Evolutionary conservation across 2,888 invertebrate species (phyloP).

Genomic region (Conistra vaccinii): DNA sequence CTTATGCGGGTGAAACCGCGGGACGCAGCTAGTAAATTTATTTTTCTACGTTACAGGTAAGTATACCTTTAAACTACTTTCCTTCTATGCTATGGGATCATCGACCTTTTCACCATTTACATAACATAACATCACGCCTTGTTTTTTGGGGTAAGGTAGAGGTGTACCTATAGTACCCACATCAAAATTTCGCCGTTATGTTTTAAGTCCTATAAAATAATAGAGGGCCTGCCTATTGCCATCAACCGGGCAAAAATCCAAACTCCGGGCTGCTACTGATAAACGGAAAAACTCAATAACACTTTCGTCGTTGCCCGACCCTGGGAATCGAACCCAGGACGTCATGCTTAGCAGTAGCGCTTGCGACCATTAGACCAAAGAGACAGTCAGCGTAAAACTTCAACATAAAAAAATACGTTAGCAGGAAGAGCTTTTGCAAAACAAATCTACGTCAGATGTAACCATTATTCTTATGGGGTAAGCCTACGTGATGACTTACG

Average conservation of each 20-base stretch:
- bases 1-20: too few species aligned
- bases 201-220: too few species aligned
- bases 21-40: too few species aligned
- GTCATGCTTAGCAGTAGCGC: too few species aligned
- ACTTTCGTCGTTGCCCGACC: background rate
- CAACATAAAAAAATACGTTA: constrained; percentile 1
- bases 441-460: constrained; percentile 1
- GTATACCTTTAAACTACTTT: background rate
- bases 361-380: background rate
- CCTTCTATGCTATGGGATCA: background rate
- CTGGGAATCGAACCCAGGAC: background rate
- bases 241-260: too few species aligned
- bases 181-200: too few species aligned
- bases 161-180: too few species aligned
- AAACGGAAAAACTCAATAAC: background rate
- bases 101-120: background rate
- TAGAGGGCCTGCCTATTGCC: too few species aligned
- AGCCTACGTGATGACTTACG: constrained; percentile 38
- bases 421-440: background rate
- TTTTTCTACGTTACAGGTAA: too few species aligned
- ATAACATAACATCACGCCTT: too few species aligned
- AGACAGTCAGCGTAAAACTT: background rate
- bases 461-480: constrained; percentile 24
- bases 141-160: too few species aligned
- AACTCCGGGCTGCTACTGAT: too few species aligned